Conservation (phyloP, 2,888 invertebrate genomes). For the Leucoma salicis region DNA sequence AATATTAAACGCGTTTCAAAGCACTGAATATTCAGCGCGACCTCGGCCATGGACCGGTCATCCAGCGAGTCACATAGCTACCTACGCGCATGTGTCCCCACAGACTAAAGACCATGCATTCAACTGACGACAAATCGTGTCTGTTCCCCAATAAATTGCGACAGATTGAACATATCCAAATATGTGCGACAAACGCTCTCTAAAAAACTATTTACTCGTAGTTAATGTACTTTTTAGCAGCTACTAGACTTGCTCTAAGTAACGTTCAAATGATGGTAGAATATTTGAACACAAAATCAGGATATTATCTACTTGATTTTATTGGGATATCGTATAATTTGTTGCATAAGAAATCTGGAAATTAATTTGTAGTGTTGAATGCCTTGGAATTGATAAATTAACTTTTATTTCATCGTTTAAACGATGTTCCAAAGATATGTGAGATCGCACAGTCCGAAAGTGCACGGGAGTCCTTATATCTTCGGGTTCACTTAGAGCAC, state of each 20-base stretch:
- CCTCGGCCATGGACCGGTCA: conserved; percentile 72
- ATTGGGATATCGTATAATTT: too few relatives aligned
- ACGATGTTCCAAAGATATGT: background rate
- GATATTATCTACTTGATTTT: too few relatives aligned
- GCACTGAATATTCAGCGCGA: conserved; percentile 68
- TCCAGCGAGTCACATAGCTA: conserved; percentile 38
- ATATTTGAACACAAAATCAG: too few relatives aligned
- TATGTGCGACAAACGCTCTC: background rate
- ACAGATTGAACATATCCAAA: conserved; percentile 16
- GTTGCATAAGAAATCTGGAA: too few relatives aligned
- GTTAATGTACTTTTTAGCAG: too few relatives aligned
- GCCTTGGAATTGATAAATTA: too few relatives aligned
- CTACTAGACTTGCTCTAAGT: too few relatives aligned
- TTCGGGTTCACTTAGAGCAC: conserved; percentile 21
- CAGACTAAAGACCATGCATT: conserved; percentile 11
- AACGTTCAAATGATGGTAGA: too few relatives aligned
- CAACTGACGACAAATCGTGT: conserved; percentile 6
- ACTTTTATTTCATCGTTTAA: too few relatives aligned
- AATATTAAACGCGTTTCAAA: conserved; percentile 59
- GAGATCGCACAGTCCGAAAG: conserved; percentile 6
- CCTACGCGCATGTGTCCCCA: conserved; percentile 9
- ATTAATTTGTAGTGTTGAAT: too few relatives aligned
- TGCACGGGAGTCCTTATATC: conserved; percentile 17
- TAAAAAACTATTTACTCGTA: too few relatives aligned
- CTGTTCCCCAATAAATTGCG: conserved; percentile 6